A percentile compares a stretch with the other conserved stretches of the same genome.
phyloP scores from a whole-genome alignment of 2,113 vertebrate genomes.

The Lanius ludovicianus region DNA sequence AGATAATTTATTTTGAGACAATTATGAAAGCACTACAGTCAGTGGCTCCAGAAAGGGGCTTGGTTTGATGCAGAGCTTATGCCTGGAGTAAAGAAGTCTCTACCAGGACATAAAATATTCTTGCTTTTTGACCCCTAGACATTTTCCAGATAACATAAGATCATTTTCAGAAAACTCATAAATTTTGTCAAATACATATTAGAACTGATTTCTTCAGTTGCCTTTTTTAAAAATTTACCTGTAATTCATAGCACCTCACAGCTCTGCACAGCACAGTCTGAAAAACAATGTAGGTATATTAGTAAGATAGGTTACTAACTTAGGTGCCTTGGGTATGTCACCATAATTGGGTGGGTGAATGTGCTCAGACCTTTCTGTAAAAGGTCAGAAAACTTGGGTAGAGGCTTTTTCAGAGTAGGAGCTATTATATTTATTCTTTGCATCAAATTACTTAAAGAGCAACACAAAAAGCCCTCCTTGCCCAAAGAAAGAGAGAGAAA shows the following conservation, averaged over 20 bases:
- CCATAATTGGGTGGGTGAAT: not conserved
- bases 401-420: not conserved
- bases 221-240: not conserved
- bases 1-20: not conserved
- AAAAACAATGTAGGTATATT: not conserved
- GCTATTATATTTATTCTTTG: not conserved
- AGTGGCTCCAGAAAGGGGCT: not conserved
- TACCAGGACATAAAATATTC: not conserved
- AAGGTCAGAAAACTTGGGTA: not conserved
- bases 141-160: not conserved
- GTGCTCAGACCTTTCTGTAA: not conserved
- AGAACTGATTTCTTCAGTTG: not conserved
- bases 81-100: not conserved
- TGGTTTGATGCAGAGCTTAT: not conserved
- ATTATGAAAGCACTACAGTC: not conserved
- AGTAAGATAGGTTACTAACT: not conserved
- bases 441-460: not conserved
- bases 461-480: not conserved
- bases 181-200: not conserved
- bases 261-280: not conserved
- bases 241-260: not conserved
- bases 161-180: not conserved
- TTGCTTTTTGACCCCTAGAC: not conserved
- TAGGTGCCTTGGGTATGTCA: not conserved
- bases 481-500: not conserved